phyloP scores from a whole-genome alignment of 2,113 vertebrate genomes.

The Cranoglanis bouderius region DNA sequence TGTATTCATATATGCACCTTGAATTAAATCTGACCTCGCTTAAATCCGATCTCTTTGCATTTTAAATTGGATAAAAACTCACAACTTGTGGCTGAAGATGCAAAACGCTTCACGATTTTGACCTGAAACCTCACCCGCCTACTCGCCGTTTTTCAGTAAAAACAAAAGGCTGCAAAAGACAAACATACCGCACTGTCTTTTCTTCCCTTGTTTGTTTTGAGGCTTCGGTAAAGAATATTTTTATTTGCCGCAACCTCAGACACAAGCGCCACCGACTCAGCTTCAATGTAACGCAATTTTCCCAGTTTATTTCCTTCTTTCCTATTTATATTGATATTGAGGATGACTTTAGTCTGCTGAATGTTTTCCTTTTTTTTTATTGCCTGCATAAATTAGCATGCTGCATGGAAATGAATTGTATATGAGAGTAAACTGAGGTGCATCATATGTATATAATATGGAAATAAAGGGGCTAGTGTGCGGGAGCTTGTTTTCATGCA shows the following conservation, averaged over 20 bases:
- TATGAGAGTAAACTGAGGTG: not conserved
- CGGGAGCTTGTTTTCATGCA: not conserved
- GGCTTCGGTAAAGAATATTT: not conserved
- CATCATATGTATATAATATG: not conserved
- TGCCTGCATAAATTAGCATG: not conserved
- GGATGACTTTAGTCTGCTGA: not conserved
- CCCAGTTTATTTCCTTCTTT: not conserved
- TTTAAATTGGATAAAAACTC: not conserved
- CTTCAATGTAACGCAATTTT: not conserved
- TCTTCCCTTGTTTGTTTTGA: not conserved
- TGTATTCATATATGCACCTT: not conserved
- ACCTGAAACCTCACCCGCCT: not conserved
- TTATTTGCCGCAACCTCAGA: not conserved
- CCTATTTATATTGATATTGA: not conserved
- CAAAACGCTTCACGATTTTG: not conserved
- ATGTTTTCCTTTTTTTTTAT: not conserved
- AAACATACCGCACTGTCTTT: not conserved
- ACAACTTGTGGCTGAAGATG: not conserved
- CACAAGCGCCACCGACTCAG: not conserved
- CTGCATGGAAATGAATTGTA: too few species aligned
- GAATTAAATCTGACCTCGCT: not conserved
- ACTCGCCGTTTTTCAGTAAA: not conserved
- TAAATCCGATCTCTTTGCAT: not conserved
- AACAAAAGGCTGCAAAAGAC: not conserved
- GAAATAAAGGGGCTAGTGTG: not conserved